phyloP scores from a whole-genome alignment of 2,113 vertebrate species.

The Pimephales promelas region DNA sequence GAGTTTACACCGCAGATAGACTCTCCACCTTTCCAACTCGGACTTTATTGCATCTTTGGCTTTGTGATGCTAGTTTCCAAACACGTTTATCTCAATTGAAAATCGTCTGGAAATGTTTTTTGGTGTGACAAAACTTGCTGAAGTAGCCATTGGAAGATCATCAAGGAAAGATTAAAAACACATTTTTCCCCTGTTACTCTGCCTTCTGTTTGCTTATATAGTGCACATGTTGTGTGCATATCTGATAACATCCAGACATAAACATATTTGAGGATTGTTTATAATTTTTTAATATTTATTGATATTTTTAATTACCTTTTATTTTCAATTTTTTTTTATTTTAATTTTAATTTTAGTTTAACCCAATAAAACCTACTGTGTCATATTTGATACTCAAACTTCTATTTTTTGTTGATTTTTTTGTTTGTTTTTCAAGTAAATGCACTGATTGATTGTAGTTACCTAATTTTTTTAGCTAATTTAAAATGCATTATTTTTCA shows the following conservation, averaged over 20 bases:
- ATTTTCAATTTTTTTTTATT: no score
- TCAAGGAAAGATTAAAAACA: neutral
- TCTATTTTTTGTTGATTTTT: no score
- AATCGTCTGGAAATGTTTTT: neutral
- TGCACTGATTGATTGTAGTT: no score
- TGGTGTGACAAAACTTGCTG: neutral
- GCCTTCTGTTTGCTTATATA: neutral
- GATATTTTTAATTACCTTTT: no score
- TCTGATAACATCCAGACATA: neutral
- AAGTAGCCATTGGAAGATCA: neutral
- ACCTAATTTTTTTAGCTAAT: no score
- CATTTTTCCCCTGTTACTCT: neutral
- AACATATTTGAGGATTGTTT: neutral
- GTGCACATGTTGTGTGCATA: neutral
- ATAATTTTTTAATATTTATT: no score
- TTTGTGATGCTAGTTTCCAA: neutral
- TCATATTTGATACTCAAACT: no score
- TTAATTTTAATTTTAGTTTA: no score
- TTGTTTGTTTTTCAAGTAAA: no score
- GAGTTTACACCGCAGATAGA: slow-evolving; percentile 25
- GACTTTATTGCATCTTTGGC: neutral
- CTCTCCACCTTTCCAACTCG: slow-evolving; percentile 5
- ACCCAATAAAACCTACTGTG: no score
- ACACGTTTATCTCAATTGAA: slow-evolving; percentile 26
- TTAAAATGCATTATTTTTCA: no score